Conservation (phyloP, 2,797 vertebrate species). For the Gouania willdenowi region DNA sequence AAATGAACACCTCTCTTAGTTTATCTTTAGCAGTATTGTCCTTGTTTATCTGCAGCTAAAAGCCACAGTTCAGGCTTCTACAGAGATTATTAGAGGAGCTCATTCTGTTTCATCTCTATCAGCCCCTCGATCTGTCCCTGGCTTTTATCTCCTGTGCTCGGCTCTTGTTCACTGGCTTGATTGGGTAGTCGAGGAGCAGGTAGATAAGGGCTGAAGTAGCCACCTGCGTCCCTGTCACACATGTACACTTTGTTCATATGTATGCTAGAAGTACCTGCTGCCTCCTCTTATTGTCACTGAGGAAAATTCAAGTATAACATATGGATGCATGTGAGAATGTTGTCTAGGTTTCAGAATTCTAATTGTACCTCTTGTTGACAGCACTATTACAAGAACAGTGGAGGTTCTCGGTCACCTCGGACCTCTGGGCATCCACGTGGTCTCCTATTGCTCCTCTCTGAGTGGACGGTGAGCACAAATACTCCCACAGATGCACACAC, state of each 20-base stretch:
- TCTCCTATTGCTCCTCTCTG: slow-evolving; percentile 92
- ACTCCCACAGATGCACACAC: not conserved
- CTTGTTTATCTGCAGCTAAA: slow-evolving; percentile 40
- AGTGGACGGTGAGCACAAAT: slow-evolving; percentile 86
- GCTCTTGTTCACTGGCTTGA: slow-evolving; percentile 43
- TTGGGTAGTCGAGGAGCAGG: slow-evolving; percentile 43
- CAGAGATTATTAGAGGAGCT: slow-evolving; percentile 46
- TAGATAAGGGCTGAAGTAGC: slow-evolving; percentile 49
- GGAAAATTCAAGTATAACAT: slow-evolving; percentile 55
- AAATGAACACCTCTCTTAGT: slow-evolving; percentile 16
- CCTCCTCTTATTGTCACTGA: slow-evolving; percentile 56
- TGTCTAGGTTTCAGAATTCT: too few species aligned
- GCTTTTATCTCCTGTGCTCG: slow-evolving; percentile 36
- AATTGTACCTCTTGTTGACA: slow-evolving; percentile 45
- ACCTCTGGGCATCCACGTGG: slow-evolving; percentile 91
- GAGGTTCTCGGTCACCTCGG: slow-evolving; percentile 85
- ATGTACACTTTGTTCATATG: not conserved
- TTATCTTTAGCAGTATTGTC: slow-evolving; percentile 13
- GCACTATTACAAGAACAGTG: slow-evolving; percentile 81
- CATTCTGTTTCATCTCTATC: slow-evolving; percentile 43
- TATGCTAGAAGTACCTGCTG: slow-evolving; percentile 33
- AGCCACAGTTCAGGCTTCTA: slow-evolving; percentile 25
- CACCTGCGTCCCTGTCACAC: slow-evolving; percentile 40
- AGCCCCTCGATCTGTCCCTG: slow-evolving; percentile 15
- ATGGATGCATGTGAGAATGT: too few species aligned